Evolutionary conservation across 2,888 invertebrate genomes (phyloP), one percentile per base, ranked within the genome.

Genomic region (Hydraecia micacea): DNA sequence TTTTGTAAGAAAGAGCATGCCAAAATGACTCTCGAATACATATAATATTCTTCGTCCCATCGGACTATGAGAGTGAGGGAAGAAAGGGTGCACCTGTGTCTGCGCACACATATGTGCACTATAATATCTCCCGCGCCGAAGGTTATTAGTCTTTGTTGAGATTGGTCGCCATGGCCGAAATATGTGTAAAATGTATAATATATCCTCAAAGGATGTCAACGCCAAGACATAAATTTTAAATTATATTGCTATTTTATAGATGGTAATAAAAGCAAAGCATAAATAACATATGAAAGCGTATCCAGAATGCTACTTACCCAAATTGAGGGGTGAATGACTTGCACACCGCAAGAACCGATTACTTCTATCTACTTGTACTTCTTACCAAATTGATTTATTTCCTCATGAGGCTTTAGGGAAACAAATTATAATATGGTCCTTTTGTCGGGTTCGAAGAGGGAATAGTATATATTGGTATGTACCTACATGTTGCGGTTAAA

Each of bases 341-440:
- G 80, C 75, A 77, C 74, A 68, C 46, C 79, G 72, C 79, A 77
- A 58, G 75, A 81, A 75, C 63, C 84, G 78, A 72, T 85, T 80
- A 85, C 75, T 81, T 81, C 49, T 66, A 66, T 75, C 11, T 49
- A 69, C n/a, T 49, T 55, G 46, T 82, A 70, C 76, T 77, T 87
- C 77, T 83, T 75, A 81, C 81, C 79, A 84, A 82, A 86, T 88
- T 86, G 87, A 87, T 88, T 86, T 87, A 89, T 86, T 88, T 83
- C 78, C 42, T 74, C 73, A 52, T 77, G 39, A 52, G 72, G 72
- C 62, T 77, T 69, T 67, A 6, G 28, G 58, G 58, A 65, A 80
- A 74, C 49, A 75, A 81, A 75, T 85, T 75, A 81, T 69, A 82
- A 80, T 81, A 79, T 75, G 75, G 66, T 73, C 79, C 58, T 67